Base-by-base conservation (phyloP, 2,113 vertebrate species). In the Nettapus auritus region DNA sequence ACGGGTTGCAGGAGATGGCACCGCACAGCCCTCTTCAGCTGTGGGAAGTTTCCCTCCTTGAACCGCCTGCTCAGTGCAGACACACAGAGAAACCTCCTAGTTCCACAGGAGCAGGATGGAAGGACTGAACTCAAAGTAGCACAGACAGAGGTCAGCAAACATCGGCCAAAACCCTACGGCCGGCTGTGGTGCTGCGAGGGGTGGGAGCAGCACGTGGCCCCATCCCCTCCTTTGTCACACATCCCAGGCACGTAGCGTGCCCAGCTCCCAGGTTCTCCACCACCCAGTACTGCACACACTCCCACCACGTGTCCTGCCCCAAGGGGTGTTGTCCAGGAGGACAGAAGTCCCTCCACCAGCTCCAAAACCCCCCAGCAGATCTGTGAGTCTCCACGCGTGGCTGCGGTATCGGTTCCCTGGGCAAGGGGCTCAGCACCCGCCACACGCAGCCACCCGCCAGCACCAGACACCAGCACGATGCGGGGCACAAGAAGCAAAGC, bases 381-480 rank as follows among this genome's bases (percentile, higher is more conserved):
- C 34, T 42, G 38, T 19, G 28, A 9, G 23, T 26, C 57, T 53
- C 36, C 62, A 44, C 56, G 11, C 0, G 1, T 6, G 31, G 82
- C 67, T 63, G 57, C 48, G 59, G 13, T 1, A 28, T 11, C 64
- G 60, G 28, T 34, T 9, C 28, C 59, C 12, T 15, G 25, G 18
- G 6, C 33, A 19, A 34, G 40, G 31, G 36, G 15, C 42, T 59
- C 16, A 22, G 23, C 48, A 62, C 14, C 71, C 4, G 1, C 1
- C 13, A 2, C 14, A 3, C 3, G 13, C n/a, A 26, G 36, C 44
- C 26, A 2, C 17, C 33, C 26, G 33, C 44, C 31, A 52, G 52
- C 26, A 9, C 3, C n/a, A 6, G 31, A 34, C 3, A 40, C 26
- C 56, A 34, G 17, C 50, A 29, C 5, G 67, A 6, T 0, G 4